A percentile compares a stretch with the other conserved stretches of the same genome.
Evolutionary conservation across 2,888 invertebrate genomes (phyloP).

Genomic region (Heliconius aoede): DNA sequence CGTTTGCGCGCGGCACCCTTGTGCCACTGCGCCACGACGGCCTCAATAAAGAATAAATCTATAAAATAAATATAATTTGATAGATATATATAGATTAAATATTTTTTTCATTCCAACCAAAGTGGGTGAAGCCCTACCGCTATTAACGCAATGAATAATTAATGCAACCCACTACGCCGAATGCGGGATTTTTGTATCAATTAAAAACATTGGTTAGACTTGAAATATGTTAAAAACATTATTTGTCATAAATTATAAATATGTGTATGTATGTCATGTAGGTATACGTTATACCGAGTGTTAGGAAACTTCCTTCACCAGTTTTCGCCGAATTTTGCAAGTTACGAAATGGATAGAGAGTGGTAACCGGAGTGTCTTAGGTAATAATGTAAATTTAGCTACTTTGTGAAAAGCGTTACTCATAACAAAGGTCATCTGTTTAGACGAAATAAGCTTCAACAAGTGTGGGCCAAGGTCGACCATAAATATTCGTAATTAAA

Average conservation of each 20-base stretch:
- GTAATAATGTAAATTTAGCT: not conserved
- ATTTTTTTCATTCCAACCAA: not conserved
- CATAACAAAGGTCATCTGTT: slow-evolving; percentile 23
- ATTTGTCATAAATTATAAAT: not conserved
- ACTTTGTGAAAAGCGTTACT: slow-evolving; percentile 5
- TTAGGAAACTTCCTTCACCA: too few species aligned
- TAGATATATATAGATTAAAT: too few species aligned
- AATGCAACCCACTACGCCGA: slow-evolving; percentile 7
- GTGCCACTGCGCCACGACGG: too few species aligned
- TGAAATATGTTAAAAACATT: not conserved
- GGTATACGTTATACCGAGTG: too few species aligned
- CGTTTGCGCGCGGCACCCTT: too few species aligned
- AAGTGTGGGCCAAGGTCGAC: slow-evolving; percentile 25
- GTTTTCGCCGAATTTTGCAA: too few species aligned
- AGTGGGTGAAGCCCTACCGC: not conserved
- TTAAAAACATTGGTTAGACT: not conserved
- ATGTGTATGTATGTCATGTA: not conserved
- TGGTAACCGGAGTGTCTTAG: not conserved
- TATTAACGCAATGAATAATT: slow-evolving; percentile 15
- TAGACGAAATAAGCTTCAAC: slow-evolving; percentile 28
- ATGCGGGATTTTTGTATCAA: slow-evolving; percentile 10
- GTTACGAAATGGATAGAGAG: not conserved
- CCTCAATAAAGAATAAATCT: too few species aligned
- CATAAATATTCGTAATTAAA: slow-evolving; percentile 31
- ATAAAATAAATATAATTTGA: too few species aligned